Percentiles rank a stretch among this genome's conserved stretches.
phyloP scores from a whole-genome alignment of 2,113 vertebrate genomes.

The Carlito syrichta region DNA sequence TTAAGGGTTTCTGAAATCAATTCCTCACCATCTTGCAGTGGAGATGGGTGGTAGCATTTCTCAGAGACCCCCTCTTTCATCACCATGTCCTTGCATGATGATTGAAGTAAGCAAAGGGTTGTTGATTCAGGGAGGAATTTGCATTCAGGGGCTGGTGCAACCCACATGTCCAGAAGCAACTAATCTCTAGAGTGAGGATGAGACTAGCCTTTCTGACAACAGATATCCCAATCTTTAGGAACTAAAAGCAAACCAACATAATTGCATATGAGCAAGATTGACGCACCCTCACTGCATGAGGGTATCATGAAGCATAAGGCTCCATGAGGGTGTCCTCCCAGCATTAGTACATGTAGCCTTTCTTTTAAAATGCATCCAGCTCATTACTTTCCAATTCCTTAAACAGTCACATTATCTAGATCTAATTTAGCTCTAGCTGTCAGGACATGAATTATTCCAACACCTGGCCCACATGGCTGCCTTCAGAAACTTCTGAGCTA shows the following conservation, averaged over 20 bases:
- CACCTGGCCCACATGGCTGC: conserved; percentile 19
- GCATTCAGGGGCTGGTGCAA: neutral
- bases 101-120: neutral
- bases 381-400: conserved; percentile 59
- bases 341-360: neutral
- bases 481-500: conserved; percentile 13
- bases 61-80: neutral
- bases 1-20: neutral
- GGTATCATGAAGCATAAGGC: no score
- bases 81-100: neutral
- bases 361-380: neutral
- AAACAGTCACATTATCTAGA: conserved; percentile 66
- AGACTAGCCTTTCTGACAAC: neutral
- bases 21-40: neutral
- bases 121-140: neutral
- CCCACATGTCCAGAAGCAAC: fast-evolving
- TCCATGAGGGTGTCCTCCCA: no score
- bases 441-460: conserved; percentile 51
- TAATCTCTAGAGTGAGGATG: neutral
- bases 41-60: neutral
- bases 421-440: conserved; percentile 62
- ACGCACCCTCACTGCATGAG: no score
- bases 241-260: neutral
- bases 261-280: neutral
- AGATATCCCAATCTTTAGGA: neutral